phyloP scores from a whole-genome alignment of 2,888 invertebrate species.

The Drosophila affinis region DNA sequence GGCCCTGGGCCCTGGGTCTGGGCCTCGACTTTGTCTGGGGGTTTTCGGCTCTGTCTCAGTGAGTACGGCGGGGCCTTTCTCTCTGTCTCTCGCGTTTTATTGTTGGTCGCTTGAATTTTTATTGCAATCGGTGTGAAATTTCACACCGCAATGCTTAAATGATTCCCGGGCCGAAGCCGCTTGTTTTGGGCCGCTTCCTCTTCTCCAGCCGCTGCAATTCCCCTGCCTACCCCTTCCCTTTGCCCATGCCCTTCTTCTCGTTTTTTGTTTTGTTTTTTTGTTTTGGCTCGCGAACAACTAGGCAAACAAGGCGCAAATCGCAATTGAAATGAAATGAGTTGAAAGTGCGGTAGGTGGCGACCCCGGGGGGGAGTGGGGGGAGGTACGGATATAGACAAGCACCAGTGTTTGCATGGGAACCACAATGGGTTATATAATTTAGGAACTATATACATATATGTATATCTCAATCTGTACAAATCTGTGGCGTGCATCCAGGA shows the following conservation, averaged over 20 bases:
- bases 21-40: slow-evolving; percentile 58
- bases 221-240: slow-evolving; percentile 12
- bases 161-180: slow-evolving; percentile 63
- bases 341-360: slow-evolving; percentile 3
- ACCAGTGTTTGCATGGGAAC: neutral
- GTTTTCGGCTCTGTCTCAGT: slow-evolving; percentile 5
- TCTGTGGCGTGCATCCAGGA: neutral
- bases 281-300: slow-evolving; percentile 45
- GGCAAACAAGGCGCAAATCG: slow-evolving; percentile 17
- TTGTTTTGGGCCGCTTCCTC: slow-evolving; percentile 16
- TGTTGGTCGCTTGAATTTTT: slow-evolving; percentile 69
- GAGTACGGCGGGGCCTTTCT: slow-evolving; percentile 34
- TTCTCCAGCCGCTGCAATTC: slow-evolving; percentile 3
- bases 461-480: neutral
- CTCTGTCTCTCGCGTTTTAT: slow-evolving; percentile 52
- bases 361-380: neutral
- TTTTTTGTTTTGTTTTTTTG: neutral
- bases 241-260: slow-evolving; percentile 19
- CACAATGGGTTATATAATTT: neutral
- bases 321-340: slow-evolving; percentile 1
- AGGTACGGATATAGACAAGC: neutral
- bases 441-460: neutral
- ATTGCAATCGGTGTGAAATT: slow-evolving; percentile 83
- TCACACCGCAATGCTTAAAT: slow-evolving; percentile 83
- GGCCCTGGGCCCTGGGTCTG: no score